These are phyloP conservation scores for Nothura maculosa DNA, from an alignment of 2,797 vertebrate species.

Conservation along the genomic window DNA sequence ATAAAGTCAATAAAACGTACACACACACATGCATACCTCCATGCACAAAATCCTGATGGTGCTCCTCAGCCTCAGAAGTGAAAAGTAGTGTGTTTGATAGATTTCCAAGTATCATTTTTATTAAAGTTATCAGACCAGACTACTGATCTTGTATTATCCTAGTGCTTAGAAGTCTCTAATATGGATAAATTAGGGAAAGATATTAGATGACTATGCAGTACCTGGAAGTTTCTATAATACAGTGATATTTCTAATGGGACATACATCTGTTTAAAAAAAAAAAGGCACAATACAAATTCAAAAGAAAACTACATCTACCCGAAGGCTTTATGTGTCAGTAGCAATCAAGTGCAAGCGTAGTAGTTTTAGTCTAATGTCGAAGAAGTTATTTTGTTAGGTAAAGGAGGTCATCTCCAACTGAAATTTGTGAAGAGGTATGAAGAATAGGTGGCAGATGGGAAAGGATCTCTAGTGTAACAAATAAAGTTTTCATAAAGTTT, in stretches of 20 bases:
- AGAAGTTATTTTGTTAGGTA: neutral
- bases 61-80: neutral
- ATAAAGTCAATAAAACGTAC: neutral
- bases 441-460: neutral
- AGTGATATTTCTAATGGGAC: neutral
- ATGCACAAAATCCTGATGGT: neutral
- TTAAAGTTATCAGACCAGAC: neutral
- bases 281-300: neutral
- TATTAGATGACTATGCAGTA: neutral
- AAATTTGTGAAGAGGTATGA: neutral
- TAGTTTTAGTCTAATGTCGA: neutral
- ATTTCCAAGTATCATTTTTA: neutral
- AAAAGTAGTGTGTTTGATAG: neutral
- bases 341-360: accelerated
- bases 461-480: accelerated
- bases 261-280: neutral
- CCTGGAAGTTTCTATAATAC: neutral
- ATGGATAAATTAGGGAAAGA: neutral
- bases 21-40: accelerated
- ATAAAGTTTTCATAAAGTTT: accelerated
- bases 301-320: neutral
- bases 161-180: neutral
- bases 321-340: neutral
- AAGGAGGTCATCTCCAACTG: neutral
- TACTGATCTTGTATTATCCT: neutral